Evolutionary conservation across 2,888 invertebrate species (phyloP).

Genomic region (Calliopum simillimum): DNA sequence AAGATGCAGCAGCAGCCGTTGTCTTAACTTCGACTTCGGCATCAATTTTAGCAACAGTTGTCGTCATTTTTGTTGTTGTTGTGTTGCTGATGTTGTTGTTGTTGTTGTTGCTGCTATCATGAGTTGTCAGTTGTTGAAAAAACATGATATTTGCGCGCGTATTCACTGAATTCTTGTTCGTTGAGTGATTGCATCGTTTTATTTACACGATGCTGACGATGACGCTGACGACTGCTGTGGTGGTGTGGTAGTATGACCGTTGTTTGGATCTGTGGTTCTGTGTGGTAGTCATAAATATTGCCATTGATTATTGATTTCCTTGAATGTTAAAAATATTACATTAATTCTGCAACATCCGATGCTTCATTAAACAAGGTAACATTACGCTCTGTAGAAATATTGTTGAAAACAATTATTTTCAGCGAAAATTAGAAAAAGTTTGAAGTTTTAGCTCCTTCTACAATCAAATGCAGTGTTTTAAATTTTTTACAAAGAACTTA

Average conservation of each 20-base stretch:
- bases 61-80: slow-evolving; percentile 25
- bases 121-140: slow-evolving; percentile 27
- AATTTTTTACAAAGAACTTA: too few species aligned
- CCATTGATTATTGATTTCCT: slow-evolving; percentile 33
- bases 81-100: slow-evolving; percentile 20
- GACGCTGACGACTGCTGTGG: too few species aligned
- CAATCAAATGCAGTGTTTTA: too few species aligned
- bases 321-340: slow-evolving; percentile 28
- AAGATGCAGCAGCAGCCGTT: slow-evolving; percentile 22
- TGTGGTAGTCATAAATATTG: slow-evolving; percentile 7
- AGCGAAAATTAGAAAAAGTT: too few species aligned
- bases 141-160: slow-evolving; percentile 34
- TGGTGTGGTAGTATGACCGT: too few species aligned
- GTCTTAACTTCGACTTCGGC: background rate
- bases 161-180: slow-evolving; percentile 30
- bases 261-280: background rate
- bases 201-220: slow-evolving; percentile 1
- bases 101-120: slow-evolving; percentile 24
- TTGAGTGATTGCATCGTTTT: slow-evolving; percentile 30
- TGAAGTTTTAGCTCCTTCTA: too few species aligned
- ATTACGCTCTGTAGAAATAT: background rate
- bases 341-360: slow-evolving; percentile 1
- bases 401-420: too few species aligned
- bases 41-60: slow-evolving; percentile 26
- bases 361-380: slow-evolving; percentile 11